phyloP scores from a whole-genome alignment of 1,140 invertebrate species.

The Caenorhabditis briggsae region DNA sequence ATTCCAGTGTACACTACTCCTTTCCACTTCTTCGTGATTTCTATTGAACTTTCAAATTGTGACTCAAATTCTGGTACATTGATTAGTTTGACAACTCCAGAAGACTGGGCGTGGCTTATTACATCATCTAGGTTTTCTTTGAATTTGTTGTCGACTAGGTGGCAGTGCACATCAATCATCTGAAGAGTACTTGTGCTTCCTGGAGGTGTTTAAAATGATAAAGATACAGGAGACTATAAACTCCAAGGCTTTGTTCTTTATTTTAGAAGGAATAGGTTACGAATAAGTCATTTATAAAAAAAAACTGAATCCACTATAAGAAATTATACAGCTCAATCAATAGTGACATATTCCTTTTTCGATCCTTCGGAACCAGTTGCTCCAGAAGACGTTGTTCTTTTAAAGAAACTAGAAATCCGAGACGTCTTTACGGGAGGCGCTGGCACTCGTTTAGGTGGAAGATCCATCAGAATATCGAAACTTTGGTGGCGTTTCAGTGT shows the following conservation, averaged over 20 bases:
- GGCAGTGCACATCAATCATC: slow-evolving; percentile 58
- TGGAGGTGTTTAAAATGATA: background rate
- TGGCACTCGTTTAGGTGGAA: background rate
- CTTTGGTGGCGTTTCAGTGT: background rate
- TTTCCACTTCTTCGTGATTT: background rate
- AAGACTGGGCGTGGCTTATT: background rate
- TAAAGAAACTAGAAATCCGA: background rate
- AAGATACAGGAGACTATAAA: background rate
- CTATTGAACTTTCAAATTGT: slow-evolving; percentile 42
- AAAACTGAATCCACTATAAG: background rate
- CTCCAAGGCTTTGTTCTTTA: too few relatives aligned
- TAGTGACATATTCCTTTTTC: background rate
- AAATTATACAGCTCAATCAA: background rate
- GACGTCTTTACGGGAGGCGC: background rate
- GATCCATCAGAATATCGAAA: background rate
- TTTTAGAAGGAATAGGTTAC: too few relatives aligned
- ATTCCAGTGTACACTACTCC: slow-evolving; percentile 28
- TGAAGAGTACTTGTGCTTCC: too few relatives aligned
- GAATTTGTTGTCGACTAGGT: slow-evolving; percentile 58
- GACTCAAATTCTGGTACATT: slow-evolving; percentile 35
- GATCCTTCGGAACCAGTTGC: background rate
- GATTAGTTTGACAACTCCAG: slow-evolving; percentile 17
- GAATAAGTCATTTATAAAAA: too few relatives aligned
- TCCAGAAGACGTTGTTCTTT: background rate
- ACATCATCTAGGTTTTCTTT: slow-evolving; percentile 52